Evolutionary conservation across 2,888 invertebrate species (phyloP).

Genomic region (Aethes cnicana): DNA sequence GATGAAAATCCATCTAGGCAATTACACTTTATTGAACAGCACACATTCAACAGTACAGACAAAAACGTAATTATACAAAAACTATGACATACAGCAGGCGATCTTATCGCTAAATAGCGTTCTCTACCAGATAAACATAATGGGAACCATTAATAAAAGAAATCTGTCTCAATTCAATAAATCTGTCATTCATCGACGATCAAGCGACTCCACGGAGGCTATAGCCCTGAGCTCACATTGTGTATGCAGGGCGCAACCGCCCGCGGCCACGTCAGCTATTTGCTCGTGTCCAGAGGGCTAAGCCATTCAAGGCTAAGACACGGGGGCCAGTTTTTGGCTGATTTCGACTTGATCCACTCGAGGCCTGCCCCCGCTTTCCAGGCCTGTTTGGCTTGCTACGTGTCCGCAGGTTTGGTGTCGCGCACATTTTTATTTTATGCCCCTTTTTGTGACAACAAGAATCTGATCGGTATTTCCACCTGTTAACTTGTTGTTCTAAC

Average conservation of each 20-base stretch:
- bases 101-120: too few relatives aligned
- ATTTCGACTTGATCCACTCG: slow-evolving; percentile 66
- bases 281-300: slow-evolving; percentile 80
- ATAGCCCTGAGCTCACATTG: slow-evolving; percentile 60
- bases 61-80: too few relatives aligned
- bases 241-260: slow-evolving; percentile 79
- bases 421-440: slow-evolving; percentile 24
- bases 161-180: too few relatives aligned
- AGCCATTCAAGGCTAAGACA: slow-evolving; percentile 81
- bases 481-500: slow-evolving; percentile 10
- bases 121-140: too few relatives aligned
- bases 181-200: too few relatives aligned
- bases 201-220: slow-evolving; percentile 46
- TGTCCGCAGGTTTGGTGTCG: slow-evolving; percentile 24
- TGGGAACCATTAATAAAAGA: too few relatives aligned
- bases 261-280: slow-evolving; percentile 81
- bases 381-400: slow-evolving; percentile 27
- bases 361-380: slow-evolving; percentile 39
- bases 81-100: too few relatives aligned
- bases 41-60: too few relatives aligned
- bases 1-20: too few relatives aligned
- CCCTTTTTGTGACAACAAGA: slow-evolving; percentile 7
- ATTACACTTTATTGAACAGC: too few relatives aligned
- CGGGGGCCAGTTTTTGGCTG: slow-evolving; percentile 79
- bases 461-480: slow-evolving; percentile 18